Evolutionary conservation across 2,797 vertebrate species (phyloP), one percentile per base, ranked within the genome.

Genomic region (Phrynocephalus guinanensis): DNA sequence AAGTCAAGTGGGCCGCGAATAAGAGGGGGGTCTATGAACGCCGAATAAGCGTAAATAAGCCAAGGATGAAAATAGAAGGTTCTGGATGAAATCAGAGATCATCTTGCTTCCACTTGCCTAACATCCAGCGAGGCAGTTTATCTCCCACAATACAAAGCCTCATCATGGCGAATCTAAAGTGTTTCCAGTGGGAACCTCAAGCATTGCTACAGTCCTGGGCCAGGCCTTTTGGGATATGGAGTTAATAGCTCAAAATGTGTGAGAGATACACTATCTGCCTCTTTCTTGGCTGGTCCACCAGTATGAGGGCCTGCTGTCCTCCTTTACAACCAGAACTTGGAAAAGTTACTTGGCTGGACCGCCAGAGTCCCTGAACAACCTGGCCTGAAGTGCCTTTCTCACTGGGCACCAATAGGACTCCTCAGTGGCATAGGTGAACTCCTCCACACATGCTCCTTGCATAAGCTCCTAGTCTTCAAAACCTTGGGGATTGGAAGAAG

Each of bases 11-110:
- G 2, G 30, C 13, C 22, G 20, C 30, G 4, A 20, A 26, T 3
- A n/a, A 28, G 6, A 38, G 0, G 48, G 6, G 0, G 9, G 10
- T 20, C 33, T 60, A 72, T 50, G 82, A 20, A n/a, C 26, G n/a
- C 26, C 13, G 5, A 67, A 71, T 22, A 6, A 28, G 50, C 33
- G 24, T 71, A 73, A 63, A 24, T 11, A 20, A 71, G n/a, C 10
- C 26, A 3, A 56, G 30, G 28, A 22, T 38, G 8, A 15, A 56
- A 13, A 50, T n/a, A 5, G 66, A 44, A 33, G 48, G 18, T 1
- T 7, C 0, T 0, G 30, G 4, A 4, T 15, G 22, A 0, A 0
- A 6, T 1, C 0, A 1, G 70, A 10, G 13, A 24, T 1, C 1
- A 20, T 3, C n/a, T 7, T 33, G 18, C 5, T 82, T 63, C 2